Evolutionary conservation across 2,888 invertebrate genomes (phyloP).

Genomic region (Drosophila merina): DNA sequence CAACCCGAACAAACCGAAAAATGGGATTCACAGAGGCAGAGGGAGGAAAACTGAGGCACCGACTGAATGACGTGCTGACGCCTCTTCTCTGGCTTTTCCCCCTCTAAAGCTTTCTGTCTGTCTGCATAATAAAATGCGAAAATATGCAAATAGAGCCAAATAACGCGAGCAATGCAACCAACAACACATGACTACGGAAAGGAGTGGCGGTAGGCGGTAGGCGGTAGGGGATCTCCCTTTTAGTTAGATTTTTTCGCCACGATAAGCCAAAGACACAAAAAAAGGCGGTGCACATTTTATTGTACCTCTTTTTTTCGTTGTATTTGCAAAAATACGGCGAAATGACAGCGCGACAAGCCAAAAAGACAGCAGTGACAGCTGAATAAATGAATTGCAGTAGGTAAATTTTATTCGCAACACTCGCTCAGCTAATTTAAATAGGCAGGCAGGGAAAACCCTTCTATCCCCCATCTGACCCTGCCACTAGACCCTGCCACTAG

Average conservation of each 20-base stretch:
- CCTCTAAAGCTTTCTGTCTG: conserved; percentile 46
- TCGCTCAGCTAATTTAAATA: conserved; percentile 74
- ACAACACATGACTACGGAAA: conserved; percentile 40
- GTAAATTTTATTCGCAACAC: conserved; percentile 44
- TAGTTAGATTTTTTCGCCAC: conserved; percentile 49
- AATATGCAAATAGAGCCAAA: conserved; percentile 76
- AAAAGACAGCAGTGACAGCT: conserved; percentile 60
- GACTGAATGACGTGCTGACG: conserved; percentile 72
- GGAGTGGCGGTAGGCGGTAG: neutral
- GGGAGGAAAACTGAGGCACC: conserved; percentile 20
- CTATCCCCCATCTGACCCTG: neutral
- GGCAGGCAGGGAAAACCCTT: conserved; percentile 30
- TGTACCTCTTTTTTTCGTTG: conserved; percentile 21
- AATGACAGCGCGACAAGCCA: conserved; percentile 60
- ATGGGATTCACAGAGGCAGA: neutral
- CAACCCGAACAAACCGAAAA: conserved; percentile 2
- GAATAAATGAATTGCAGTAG: conserved; percentile 75
- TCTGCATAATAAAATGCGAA: conserved; percentile 82
- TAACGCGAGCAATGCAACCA: conserved; percentile 56
- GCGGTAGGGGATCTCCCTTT: conserved; percentile 11
- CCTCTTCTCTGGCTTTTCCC: conserved; percentile 51
- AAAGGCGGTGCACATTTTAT: conserved; percentile 25
- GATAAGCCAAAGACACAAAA: conserved; percentile 63
- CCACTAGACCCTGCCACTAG: neutral
- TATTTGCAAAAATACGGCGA: conserved; percentile 66